phyloP scores from a whole-genome alignment of 2,888 invertebrate genomes.

The Pachydiplax longipennis region DNA sequence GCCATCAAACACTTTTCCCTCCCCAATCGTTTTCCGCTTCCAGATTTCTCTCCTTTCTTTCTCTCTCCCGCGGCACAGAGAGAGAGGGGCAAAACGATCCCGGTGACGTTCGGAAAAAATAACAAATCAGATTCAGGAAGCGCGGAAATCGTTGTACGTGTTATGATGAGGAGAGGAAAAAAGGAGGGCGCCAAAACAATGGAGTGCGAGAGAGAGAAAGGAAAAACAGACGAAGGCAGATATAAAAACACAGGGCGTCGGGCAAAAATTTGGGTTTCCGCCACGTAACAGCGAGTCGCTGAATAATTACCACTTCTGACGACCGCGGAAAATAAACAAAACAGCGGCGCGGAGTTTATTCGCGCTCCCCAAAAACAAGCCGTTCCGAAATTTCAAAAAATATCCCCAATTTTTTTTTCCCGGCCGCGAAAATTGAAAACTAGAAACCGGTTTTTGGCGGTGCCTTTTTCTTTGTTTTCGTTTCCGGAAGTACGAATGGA shows the following conservation, averaged over 20 bases:
- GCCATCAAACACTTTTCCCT: too few species aligned
- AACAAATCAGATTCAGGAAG: neutral
- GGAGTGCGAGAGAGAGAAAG: neutral
- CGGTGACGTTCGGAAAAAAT: neutral
- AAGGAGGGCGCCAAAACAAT: neutral
- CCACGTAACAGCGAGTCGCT: neutral
- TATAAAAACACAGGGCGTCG: neutral
- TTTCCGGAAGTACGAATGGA: neutral
- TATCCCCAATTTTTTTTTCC: too few species aligned
- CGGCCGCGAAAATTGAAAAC: neutral
- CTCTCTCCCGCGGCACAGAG: neutral
- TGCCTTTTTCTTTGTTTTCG: neutral
- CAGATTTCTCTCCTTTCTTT: neutral
- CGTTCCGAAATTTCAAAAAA: neutral
- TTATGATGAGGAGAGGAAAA: neutral
- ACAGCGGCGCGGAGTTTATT: neutral
- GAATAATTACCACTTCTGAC: neutral
- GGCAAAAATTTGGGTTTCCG: neutral
- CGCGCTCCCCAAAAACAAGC: neutral
- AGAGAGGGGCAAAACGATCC: neutral
- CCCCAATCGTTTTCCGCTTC: too few species aligned
- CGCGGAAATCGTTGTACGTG: neutral
- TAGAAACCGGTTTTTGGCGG: neutral
- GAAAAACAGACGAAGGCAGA: slow-evolving; percentile 15
- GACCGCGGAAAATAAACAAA: neutral